These are phyloP conservation scores for Pegea sp. DNA, from an alignment of 23 tunicate species.

Conservation along the genomic window DNA sequence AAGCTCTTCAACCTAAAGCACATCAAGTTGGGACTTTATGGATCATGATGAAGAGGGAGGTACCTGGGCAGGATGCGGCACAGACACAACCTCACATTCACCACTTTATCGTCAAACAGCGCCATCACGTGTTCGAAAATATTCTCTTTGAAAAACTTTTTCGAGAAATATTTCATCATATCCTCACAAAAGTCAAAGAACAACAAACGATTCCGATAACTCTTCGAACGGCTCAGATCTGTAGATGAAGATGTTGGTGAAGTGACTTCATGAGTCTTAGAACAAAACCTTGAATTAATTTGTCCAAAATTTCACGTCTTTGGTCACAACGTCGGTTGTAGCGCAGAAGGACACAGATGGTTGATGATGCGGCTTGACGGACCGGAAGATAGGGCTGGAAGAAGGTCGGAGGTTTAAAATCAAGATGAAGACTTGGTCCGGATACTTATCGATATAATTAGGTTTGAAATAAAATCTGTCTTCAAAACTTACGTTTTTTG, in stretches of 20 bases:
- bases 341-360: slow-evolving; percentile 57
- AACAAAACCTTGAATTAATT: slow-evolving; percentile 65
- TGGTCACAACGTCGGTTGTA: slow-evolving; percentile 38
- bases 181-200: slow-evolving; percentile 53
- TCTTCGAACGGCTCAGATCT: slow-evolving; percentile 22
- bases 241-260: not conserved
- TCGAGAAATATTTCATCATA: slow-evolving; percentile 53
- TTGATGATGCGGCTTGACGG: slow-evolving; percentile 36
- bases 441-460: too few species aligned
- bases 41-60: not conserved
- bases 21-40: not conserved
- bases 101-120: slow-evolving; percentile 35
- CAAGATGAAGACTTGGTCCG: too few species aligned
- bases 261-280: not conserved
- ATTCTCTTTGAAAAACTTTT: slow-evolving; percentile 45
- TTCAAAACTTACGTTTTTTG: slow-evolving; percentile 27
- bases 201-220: slow-evolving; percentile 31
- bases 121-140: slow-evolving; percentile 41
- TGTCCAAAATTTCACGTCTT: slow-evolving; percentile 49
- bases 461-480: not conserved
- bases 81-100: slow-evolving; percentile 56
- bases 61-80: slow-evolving; percentile 72
- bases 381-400: slow-evolving; percentile 66
- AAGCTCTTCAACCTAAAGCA: slow-evolving; percentile 45
- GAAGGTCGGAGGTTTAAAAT: too few species aligned